Evolutionary conservation across 1,140 invertebrate species (phyloP), one percentile per base, ranked within the genome.

Genomic region (Callitettix versicolor): DNA sequence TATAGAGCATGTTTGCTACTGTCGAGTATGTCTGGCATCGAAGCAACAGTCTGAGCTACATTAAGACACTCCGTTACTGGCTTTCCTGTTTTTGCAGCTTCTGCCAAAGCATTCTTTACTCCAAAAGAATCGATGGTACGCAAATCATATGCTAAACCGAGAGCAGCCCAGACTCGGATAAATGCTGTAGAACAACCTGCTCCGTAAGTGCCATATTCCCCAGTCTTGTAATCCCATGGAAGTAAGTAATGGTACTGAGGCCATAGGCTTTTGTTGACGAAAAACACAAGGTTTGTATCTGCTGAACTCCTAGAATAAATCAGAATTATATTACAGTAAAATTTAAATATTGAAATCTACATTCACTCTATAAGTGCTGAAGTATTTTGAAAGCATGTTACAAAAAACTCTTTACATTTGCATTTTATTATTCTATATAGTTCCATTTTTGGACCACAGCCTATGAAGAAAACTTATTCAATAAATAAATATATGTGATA

Each of bases 231-330:
- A 58, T 90, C 86, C 71, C 79, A 80, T 0, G 85, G 81, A 2
- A 85, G 63, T 1, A 86, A 60, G 57, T 90, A 88, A 60, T 90
- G 86, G 58, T 87, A 90, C 49, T 84, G 79, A 0, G 79, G 76
- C 87, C 86, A 89, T 59, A 81, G 81, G 1, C 77, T 81, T 63
- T 84, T 85, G 0, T 73, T 79, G 0, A 88, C 60, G 30, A 88
- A 66, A 61, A 88, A 88, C 3, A 88, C 78, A 24, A 79, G 69
- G 61, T 85, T 86, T 1, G 80, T 81, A 57, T 87, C 81, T 1
- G 75, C 73, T 0, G 84, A 82, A 58, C 72, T 78, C 65, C 82
- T 86, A 69, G 50, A 73, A 53, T 30, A 38, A n/a, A 48, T 7
- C 9, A 15, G 12, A 43, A 14, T 5, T 20, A 5, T 43, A 30